phyloP scores from a whole-genome alignment of 1,140 invertebrate genomes.

The Myzus persicae region DNA sequence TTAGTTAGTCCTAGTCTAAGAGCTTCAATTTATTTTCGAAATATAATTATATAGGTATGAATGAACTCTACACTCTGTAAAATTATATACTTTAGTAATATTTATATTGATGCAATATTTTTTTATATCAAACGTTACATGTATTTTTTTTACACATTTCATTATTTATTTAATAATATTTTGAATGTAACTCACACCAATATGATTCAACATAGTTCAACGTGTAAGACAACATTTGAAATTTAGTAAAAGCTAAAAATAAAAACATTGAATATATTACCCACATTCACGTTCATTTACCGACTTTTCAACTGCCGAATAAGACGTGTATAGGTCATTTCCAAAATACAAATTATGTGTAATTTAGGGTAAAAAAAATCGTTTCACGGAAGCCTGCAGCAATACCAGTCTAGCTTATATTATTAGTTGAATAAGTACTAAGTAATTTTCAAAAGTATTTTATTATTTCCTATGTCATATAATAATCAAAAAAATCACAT shows the following conservation, averaged over 20 bases:
- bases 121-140: neutral
- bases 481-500: neutral
- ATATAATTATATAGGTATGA: neutral
- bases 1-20: neutral
- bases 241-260: neutral
- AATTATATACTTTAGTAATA: neutral
- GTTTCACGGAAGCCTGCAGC: neutral
- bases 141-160: neutral
- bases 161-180: neutral
- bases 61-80: neutral
- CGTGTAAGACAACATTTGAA: neutral
- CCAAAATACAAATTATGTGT: neutral
- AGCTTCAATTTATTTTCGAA: neutral
- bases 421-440: conserved; percentile 5
- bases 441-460: conserved; percentile 12
- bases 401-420: neutral
- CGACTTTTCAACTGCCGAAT: neutral
- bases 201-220: neutral
- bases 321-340: neutral
- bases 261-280: neutral
- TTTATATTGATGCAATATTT: neutral
- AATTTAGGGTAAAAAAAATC: neutral
- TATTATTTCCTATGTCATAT: neutral
- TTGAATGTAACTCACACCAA: neutral
- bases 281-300: neutral